A percentile compares a stretch with the other conserved stretches of the same genome.
Evolutionary conservation across 2,888 invertebrate genomes (phyloP).

Genomic region (Nomada lathburiana): DNA sequence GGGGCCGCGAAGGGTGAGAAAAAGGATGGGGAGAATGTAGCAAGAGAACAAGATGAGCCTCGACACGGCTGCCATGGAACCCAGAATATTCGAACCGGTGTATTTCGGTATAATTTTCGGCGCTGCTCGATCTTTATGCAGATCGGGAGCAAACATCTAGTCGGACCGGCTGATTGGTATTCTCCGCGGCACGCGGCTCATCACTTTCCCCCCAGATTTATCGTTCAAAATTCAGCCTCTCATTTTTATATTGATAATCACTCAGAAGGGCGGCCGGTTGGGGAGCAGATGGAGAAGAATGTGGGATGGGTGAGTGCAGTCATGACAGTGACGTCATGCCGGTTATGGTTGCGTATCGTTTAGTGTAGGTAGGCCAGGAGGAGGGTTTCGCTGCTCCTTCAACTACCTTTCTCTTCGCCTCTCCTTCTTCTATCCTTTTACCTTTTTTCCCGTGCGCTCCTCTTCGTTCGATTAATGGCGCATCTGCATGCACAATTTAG

Average conservation of each 20-base stretch:
- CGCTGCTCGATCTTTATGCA: conserved; percentile 79
- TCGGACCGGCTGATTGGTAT: conserved; percentile 80
- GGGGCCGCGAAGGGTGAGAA: conserved; percentile 45
- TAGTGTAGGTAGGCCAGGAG: conserved; percentile 76
- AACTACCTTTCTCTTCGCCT: conserved; percentile 60
- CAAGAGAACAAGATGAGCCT: conserved; percentile 38
- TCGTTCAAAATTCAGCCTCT: conserved; percentile 77
- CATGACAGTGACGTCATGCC: conserved; percentile 80
- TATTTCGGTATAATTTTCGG: conserved; percentile 77
- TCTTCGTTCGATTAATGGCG: conserved; percentile 50
- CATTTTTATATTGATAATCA: conserved; percentile 81
- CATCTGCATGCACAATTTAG: conserved; percentile 57
- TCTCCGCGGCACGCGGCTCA: conserved; percentile 74
- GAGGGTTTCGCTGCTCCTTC: conserved; percentile 64
- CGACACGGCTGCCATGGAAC: conserved; percentile 21
- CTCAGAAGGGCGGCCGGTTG: conserved; percentile 39
- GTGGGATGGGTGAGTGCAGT: conserved; percentile 79
- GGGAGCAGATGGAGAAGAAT: conserved; percentile 73
- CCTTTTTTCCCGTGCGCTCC: conserved; percentile 3
- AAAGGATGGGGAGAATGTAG: conserved; percentile 11
- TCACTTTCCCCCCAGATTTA: conserved; percentile 78
- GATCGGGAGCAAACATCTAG: conserved; percentile 81
- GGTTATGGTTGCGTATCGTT: conserved; percentile 75
- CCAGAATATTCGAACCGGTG: conserved; percentile 59
- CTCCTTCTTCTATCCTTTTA: conserved; percentile 18